Percentiles rank a stretch among this genome's conserved stretches.
These are phyloP conservation scores for Meles meles DNA, from an alignment of 2,113 vertebrate genomes.

Conservation along the genomic window DNA sequence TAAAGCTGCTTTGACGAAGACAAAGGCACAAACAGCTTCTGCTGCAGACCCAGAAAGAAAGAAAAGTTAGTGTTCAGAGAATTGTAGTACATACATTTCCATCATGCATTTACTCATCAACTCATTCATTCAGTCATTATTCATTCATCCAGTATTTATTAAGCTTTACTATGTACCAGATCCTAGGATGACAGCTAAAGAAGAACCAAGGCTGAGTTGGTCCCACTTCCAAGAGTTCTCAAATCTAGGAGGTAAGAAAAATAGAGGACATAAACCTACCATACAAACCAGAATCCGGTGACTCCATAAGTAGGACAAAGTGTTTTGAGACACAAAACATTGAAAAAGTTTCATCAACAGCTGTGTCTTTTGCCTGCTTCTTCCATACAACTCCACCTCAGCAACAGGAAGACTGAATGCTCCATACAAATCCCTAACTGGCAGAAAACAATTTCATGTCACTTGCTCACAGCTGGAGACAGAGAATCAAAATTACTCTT, in stretches of 20 bases:
- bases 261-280: not conserved
- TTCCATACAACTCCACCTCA: constrained; percentile 31
- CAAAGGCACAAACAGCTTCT: not conserved
- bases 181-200: constrained; percentile 17
- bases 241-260: constrained; percentile 11
- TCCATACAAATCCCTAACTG: constrained; percentile 30
- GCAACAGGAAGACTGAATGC: constrained; percentile 8
- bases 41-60: constrained; percentile 14
- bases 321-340: not conserved
- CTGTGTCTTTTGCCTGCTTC: constrained; percentile 9
- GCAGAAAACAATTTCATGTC: constrained; percentile 53
- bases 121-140: constrained; percentile 10
- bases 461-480: constrained; percentile 56
- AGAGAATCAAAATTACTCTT: constrained; percentile 52
- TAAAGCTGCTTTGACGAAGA: not conserved
- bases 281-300: constrained; percentile 5
- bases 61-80: not conserved
- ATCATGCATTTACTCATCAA: not conserved
- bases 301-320: not conserved
- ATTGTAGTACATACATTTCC: not conserved
- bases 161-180: not conserved
- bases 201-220: not conserved
- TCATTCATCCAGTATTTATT: not conserved
- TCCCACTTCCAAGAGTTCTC: not conserved
- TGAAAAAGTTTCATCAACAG: constrained; percentile 35